phyloP scores from a whole-genome alignment of 2,888 invertebrate genomes.

The Leuctra nigra region DNA sequence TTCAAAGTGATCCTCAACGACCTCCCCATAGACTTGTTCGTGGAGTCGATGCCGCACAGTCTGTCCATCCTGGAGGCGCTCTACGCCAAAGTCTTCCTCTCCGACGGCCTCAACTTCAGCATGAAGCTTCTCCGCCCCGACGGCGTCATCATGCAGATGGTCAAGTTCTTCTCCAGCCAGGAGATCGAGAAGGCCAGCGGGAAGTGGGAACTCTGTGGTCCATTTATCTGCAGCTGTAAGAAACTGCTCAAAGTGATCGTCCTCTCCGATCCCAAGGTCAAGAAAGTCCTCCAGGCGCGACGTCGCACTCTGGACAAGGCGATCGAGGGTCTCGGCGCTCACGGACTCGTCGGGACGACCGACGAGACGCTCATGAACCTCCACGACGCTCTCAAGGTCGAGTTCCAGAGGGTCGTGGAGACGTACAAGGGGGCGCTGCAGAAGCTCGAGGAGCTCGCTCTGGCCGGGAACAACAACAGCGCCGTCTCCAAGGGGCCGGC shows the following conservation, averaged over 20 bases:
- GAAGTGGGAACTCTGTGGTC: slow-evolving; percentile 38
- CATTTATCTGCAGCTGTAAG: slow-evolving; percentile 39
- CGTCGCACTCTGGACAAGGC: slow-evolving; percentile 74
- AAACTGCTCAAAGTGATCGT: slow-evolving; percentile 45
- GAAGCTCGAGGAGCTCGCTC: slow-evolving; percentile 69
- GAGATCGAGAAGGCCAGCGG: slow-evolving; percentile 33
- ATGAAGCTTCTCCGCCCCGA: slow-evolving; percentile 48
- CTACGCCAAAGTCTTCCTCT: slow-evolving; percentile 47
- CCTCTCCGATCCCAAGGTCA: slow-evolving; percentile 44
- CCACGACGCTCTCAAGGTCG: slow-evolving; percentile 67
- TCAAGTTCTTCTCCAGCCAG: slow-evolving; percentile 59
- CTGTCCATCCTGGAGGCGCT: slow-evolving; percentile 81
- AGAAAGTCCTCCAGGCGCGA: slow-evolving; percentile 58
- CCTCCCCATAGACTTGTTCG: slow-evolving; percentile 76
- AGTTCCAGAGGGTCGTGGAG: slow-evolving; percentile 37
- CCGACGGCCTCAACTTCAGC: slow-evolving; percentile 40
- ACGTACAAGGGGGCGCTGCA: slow-evolving; percentile 59
- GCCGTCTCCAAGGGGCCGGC: slow-evolving; percentile 54
- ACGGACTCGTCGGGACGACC: slow-evolving; percentile 63
- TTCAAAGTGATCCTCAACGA: slow-evolving; percentile 58
- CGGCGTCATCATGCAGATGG: slow-evolving; percentile 78
- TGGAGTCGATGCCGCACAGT: slow-evolving; percentile 86
- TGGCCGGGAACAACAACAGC: slow-evolving; percentile 41
- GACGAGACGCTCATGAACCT: slow-evolving; percentile 56
- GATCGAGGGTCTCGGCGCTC: slow-evolving; percentile 81